Evolutionary conservation across 2,888 invertebrate species (phyloP).

Genomic region (Spodoptera exigua): DNA sequence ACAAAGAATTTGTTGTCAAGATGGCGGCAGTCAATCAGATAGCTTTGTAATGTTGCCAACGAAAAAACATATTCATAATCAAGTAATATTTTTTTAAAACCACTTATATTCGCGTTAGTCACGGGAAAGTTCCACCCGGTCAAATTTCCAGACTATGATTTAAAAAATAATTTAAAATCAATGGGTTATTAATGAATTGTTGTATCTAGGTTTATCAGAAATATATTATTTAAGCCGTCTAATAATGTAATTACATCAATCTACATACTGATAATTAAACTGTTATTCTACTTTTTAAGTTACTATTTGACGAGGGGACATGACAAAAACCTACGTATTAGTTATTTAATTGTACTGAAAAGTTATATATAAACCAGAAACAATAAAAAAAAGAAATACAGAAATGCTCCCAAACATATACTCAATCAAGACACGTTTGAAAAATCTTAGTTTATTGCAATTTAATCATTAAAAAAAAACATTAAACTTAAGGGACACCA

Average conservation of each 20-base stretch:
- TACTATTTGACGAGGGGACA: slow-evolving; percentile 2
- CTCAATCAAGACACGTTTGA: neutral
- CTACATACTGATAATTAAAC: slow-evolving; percentile 5
- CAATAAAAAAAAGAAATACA: no score
- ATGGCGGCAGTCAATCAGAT: no score
- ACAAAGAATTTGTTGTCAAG: neutral
- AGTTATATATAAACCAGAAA: no score
- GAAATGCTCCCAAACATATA: no score
- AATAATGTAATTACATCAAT: slow-evolving; percentile 4
- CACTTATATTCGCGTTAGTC: no score
- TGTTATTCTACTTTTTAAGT: slow-evolving; percentile 8
- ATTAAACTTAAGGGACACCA: slow-evolving; percentile 2
- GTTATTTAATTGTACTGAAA: slow-evolving; percentile 1
- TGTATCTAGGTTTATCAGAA: slow-evolving; percentile 4
- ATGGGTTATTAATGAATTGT: slow-evolving; percentile 5
- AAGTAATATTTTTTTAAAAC: slow-evolving; percentile 1
- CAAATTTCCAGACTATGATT: slow-evolving; percentile 5
- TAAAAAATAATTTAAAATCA: slow-evolving; percentile 4
- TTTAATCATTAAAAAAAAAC: slow-evolving; percentile 7
- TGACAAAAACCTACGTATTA: slow-evolving; percentile 1
- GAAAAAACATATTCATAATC: slow-evolving; percentile 5
- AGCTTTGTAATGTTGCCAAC: no score
- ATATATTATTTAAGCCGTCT: slow-evolving; percentile 5
- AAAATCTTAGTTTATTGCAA: slow-evolving; percentile 4
- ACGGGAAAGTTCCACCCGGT: slow-evolving; percentile 1